Percentiles rank a stretch among this genome's conserved stretches.
phyloP scores from a whole-genome alignment of 2,113 vertebrate species.

The Phyllopteryx taeniolatus region DNA sequence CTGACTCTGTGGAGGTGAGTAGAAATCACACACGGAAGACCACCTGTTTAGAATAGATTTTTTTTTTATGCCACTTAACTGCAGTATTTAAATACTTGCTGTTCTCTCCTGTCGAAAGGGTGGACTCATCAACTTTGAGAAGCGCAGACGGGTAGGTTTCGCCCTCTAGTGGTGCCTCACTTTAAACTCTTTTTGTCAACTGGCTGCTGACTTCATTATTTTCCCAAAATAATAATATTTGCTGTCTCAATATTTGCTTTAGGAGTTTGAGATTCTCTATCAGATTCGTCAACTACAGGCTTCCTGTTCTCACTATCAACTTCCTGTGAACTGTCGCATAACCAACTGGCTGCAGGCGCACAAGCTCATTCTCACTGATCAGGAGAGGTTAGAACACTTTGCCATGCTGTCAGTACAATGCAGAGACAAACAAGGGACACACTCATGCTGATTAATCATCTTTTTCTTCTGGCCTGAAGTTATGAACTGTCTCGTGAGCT shows the following conservation, averaged over 20 bases:
- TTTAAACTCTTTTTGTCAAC: not conserved
- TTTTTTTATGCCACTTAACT: not conserved
- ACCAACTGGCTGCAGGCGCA: slow-evolving; percentile 69
- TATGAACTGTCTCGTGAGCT: slow-evolving; percentile 80
- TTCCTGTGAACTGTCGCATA: slow-evolving; percentile 62
- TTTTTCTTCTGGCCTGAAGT: slow-evolving; percentile 57
- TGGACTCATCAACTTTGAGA: slow-evolving; percentile 87
- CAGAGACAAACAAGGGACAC: not conserved
- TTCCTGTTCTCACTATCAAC: slow-evolving; percentile 73
- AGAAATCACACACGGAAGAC: not conserved
- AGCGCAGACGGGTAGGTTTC: slow-evolving; percentile 81
- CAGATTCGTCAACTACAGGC: slow-evolving; percentile 81
- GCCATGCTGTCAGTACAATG: not conserved
- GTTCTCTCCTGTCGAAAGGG: slow-evolving; percentile 61
- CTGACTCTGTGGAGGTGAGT: slow-evolving; percentile 79
- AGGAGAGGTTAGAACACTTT: slow-evolving; percentile 76
- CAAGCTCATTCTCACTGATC: slow-evolving; percentile 76
- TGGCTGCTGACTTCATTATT: not conserved
- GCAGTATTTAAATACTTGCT: not conserved
- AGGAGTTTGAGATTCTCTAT: slow-evolving; percentile 86
- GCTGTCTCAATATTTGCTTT: not conserved
- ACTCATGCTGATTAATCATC: not conserved
- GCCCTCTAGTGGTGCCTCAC: slow-evolving; percentile 32
- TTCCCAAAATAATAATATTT: not conserved
- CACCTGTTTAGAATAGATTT: not conserved